These are phyloP conservation scores for Manacus vitellinus DNA, from an alignment of 2,113 vertebrate species.

Conservation along the genomic window DNA sequence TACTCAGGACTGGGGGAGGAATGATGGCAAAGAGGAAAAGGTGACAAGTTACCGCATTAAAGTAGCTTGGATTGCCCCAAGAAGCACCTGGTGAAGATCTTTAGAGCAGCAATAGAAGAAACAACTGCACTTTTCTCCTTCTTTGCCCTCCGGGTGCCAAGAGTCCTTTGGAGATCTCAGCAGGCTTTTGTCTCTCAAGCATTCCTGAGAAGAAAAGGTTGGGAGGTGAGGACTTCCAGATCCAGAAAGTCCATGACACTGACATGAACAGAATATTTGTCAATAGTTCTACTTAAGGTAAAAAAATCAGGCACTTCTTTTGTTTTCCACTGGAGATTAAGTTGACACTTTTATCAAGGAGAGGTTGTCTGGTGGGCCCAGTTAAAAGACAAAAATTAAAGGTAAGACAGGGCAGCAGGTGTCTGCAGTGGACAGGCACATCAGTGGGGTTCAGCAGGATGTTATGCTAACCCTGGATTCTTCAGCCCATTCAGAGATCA, in stretches of 20 bases:
- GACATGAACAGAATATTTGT: neutral
- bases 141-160: neutral
- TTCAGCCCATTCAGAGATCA: neutral
- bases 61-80: neutral
- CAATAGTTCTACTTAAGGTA: neutral
- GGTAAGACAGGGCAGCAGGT: neutral
- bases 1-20: neutral
- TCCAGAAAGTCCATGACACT: neutral
- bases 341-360: neutral
- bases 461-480: no score
- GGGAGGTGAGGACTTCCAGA: neutral
- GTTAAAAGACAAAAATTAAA: neutral
- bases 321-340: neutral
- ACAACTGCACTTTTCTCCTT: rapidly evolving
- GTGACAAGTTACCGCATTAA: neutral
- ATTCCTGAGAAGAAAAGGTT: neutral
- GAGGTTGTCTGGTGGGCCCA: neutral
- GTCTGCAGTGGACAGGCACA: no score
- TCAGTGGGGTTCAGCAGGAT: neutral
- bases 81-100: neutral
- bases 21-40: neutral
- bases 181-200: neutral
- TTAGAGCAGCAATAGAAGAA: neutral
- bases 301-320: neutral
- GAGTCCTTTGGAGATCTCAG: neutral